Evolutionary conservation across 2,113 vertebrate species (phyloP).

Genomic region (Gymnocephalus cernua): DNA sequence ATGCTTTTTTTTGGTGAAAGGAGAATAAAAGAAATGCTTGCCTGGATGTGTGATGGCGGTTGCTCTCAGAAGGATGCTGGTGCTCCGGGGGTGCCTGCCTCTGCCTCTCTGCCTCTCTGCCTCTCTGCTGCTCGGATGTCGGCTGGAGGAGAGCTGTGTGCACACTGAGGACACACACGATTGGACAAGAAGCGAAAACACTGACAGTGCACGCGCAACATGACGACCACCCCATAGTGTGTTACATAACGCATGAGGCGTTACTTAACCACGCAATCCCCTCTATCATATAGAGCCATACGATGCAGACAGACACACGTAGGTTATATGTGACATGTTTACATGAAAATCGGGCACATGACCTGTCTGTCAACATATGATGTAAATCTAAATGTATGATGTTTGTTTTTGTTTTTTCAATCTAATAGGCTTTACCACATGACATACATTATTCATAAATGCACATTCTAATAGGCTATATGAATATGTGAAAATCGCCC

Average conservation of each 20-base stretch:
- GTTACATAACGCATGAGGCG: slow-evolving; percentile 80
- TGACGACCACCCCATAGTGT: slow-evolving; percentile 61
- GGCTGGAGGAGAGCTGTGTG: slow-evolving; percentile 47
- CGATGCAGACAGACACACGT: not conserved
- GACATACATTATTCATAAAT: not conserved
- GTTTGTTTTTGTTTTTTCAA: no score
- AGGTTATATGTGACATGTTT: not conserved
- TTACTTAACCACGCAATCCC: slow-evolving; percentile 62
- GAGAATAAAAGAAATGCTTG: slow-evolving; percentile 18
- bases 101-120: slow-evolving; percentile 17
- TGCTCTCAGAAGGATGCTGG: slow-evolving; percentile 43
- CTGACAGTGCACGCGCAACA: slow-evolving; percentile 60
- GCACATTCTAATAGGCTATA: not conserved
- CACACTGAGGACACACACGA: slow-evolving; percentile 60
- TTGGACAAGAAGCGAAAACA: slow-evolving; percentile 53
- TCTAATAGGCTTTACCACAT: not conserved
- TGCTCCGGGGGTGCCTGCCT: slow-evolving; percentile 52
- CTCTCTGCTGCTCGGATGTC: slow-evolving; percentile 40
- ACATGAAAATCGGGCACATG: no score
- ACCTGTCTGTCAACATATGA: not conserved
- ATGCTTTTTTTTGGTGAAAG: not conserved
- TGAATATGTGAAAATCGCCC: not conserved
- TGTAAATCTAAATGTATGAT: not conserved
- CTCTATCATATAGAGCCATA: not conserved
- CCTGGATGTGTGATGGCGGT: slow-evolving; percentile 57